Percentiles rank a stretch among this genome's conserved stretches.
phyloP scores from a whole-genome alignment of 2,888 invertebrate species.

The Helleia helle region DNA sequence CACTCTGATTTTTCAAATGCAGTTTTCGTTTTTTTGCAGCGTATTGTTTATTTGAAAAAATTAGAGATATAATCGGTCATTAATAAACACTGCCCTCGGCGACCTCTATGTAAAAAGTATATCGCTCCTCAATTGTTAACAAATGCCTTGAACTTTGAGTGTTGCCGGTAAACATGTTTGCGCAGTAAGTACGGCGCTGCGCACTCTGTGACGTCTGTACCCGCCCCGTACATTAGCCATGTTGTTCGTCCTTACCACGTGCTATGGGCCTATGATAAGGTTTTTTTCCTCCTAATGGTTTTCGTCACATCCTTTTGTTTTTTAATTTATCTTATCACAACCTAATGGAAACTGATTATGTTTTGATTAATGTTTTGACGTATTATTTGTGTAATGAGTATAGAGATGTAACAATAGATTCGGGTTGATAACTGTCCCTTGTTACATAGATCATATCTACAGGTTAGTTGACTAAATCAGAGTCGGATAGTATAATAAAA shows the following conservation, averaged over 20 bases:
- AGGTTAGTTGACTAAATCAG: no score
- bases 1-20: no score
- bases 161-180: conserved; percentile 66
- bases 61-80: neutral
- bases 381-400: no score
- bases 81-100: conserved; percentile 28
- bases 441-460: no score
- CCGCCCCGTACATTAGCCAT: conserved; percentile 27
- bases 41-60: neutral
- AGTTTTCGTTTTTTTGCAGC: no score
- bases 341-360: no score
- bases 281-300: neutral
- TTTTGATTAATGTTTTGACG: no score
- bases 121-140: conserved; percentile 43
- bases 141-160: conserved; percentile 65
- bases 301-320: no score
- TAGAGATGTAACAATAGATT: no score
- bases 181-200: conserved; percentile 44
- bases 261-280: neutral
- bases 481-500: no score
- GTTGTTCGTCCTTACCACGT: neutral
- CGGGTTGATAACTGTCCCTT: no score
- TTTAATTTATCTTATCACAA: no score
- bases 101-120: conserved; percentile 40
- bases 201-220: conserved; percentile 52